Base-by-base conservation (phyloP, 1,140 invertebrate species). In the Bemisia tabaci region DNA sequence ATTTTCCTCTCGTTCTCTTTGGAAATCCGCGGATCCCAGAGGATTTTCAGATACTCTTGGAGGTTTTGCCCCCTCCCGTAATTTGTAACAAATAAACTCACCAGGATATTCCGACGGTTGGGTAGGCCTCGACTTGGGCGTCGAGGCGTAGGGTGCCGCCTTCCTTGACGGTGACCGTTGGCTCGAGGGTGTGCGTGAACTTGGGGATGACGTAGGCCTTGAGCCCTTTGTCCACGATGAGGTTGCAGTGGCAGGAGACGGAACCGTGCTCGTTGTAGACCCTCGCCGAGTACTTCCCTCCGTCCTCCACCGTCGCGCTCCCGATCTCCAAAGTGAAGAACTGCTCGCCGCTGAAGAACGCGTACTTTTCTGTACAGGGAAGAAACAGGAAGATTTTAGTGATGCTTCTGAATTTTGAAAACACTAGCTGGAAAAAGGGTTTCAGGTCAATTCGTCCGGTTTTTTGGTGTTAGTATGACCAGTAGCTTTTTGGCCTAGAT, bases 251-350 rank as follows among this genome's bases (percentile, higher is more conserved):
- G 65, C 92, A 95, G 62, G 88, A 88, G 12, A 94, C 86, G 0
- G 88, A 87, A 9, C 94, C 94, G 63, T 87, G 82, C 81, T 81
- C 78, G 75, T 96, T 97, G 62, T 82, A 82, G 1, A 93, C 94
- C 65, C 83, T 83, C 17, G 85, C 89, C 48, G 84, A 87, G 75
- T 96, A 97, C 59, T 80, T 80, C 22, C 92, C 94, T 12, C 88
- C 86, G 75, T 97, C 93, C 33, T 90, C 86, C 0, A 91, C 74
- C 1, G 77, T 80, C 2, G 91, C 86, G 61, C 84, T 85, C 11
- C 81, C 82, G 39, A 97, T 88, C 78, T 97, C 95, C 61, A 97
- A 75, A 0, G 90, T 92, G 73, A 89, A 83, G 75, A 94, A 94
- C 68, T 86, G 81, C 17, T 82, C 81, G 90, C 89, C 83, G 68